phyloP scores from a whole-genome alignment of 2,797 vertebrate genomes.

The Notamacropus eugenii region DNA sequence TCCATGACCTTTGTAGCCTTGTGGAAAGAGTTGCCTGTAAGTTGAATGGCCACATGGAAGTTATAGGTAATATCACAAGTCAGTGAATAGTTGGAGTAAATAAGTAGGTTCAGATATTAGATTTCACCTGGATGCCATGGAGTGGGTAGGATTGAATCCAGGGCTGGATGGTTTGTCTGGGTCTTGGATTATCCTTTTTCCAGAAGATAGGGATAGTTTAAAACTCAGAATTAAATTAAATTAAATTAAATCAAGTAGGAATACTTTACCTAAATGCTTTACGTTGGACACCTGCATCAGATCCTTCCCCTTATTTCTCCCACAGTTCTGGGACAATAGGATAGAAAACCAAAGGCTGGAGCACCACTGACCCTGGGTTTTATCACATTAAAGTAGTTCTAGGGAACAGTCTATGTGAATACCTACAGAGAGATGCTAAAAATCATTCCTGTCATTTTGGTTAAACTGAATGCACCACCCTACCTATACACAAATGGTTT shows the following conservation, averaged over 20 bases:
- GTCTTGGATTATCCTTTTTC: constrained; percentile 9
- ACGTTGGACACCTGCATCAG: not conserved
- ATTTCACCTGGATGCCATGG: constrained; percentile 57
- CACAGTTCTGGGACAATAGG: not conserved
- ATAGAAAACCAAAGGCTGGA: not conserved
- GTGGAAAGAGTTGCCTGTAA: constrained; percentile 76
- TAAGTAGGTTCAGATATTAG: constrained; percentile 67
- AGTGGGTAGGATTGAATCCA: constrained; percentile 2
- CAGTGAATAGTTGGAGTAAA: constrained; percentile 67
- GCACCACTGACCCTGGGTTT: not conserved
- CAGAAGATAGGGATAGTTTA: not conserved
- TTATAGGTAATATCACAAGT: constrained; percentile 69
- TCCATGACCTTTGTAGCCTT: constrained; percentile 74
- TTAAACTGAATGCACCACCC: not conserved
- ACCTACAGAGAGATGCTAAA: not conserved
- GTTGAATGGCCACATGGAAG: constrained; percentile 66
- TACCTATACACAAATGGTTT: not conserved
- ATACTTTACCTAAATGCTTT: not conserved
- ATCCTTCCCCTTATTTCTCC: not conserved
- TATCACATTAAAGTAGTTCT: not conserved
- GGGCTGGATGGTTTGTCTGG: constrained; percentile 63
- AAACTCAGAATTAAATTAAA: not conserved
- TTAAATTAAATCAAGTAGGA: no score
- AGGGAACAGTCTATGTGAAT: not conserved
- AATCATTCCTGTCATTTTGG: not conserved